Evolutionary conservation across 2,888 invertebrate species (phyloP), one percentile per base, ranked within the genome.

Genomic region (Stegana nigrithorax): DNA sequence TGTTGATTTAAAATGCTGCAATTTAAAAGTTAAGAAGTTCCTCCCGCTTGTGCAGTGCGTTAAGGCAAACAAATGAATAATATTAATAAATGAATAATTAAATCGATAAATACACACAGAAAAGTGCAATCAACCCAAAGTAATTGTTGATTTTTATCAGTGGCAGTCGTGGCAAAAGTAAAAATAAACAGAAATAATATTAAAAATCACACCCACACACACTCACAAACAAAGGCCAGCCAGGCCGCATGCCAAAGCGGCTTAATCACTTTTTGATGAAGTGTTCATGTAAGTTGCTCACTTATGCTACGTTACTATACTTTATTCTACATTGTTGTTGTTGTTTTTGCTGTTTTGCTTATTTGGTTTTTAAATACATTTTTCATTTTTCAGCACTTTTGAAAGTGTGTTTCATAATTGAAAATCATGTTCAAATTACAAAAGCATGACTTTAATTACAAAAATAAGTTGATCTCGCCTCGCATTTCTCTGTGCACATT

Each of bases 231-330:
- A 50, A 50, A 26, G 14, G 45, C 12, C 12, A 47, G 47, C 47
- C 23, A 47, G 14, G 27, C 12, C 32, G 19, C 45, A 45, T 36
- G 57, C 26, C 23, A 32, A 32, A 59, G 42, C 53, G 32, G 58
- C 56, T 75, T 75, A 73, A 73, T 70, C 80, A 70, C 73, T 36
- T 71, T 70, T 73, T 77, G 81, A 75, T 69, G 67, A 72, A 72
- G 67, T 72, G 60, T 60, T 56, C 66, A 67, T 73, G 75, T 73
- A 76, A 75, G 73, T 70, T 69, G 44, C 55, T 68, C 62, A 67
- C 69, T 73, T 72, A 71, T 72, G 66, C n/a, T 39, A 10, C 14
- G 17, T 39, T 39, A 5, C n/a, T n/a, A n/a, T n/a, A 12, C 26
- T n/a, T 42, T 44, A 42, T 57, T 14, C n/a, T 57, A 26, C 17